Evolutionary conservation across 2,113 vertebrate species (phyloP).

Genomic region (Steatornis caripensis): DNA sequence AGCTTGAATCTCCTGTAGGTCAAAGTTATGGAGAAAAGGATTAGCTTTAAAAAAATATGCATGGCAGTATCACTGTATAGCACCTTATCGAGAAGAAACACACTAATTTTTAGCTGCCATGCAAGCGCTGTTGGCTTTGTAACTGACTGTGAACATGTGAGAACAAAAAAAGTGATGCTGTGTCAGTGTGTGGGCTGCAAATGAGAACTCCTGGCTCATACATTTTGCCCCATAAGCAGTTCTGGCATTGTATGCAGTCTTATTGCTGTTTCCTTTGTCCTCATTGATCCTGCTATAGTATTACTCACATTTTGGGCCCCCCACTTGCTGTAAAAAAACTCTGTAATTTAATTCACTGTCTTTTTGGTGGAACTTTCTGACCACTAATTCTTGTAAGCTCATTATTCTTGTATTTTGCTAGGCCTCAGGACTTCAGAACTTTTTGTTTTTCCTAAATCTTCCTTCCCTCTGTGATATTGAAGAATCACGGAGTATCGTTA

Average conservation of each 20-base stretch:
- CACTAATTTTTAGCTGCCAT: conserved; percentile 14
- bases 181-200: conserved; percentile 61
- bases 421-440: not conserved
- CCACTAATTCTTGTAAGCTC: not conserved
- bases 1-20: not conserved
- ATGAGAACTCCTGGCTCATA: conserved; percentile 54
- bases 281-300: conserved; percentile 49
- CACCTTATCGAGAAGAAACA: not conserved
- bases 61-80: not conserved
- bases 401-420: not conserved
- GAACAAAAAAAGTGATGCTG: conserved; percentile 61
- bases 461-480: not conserved
- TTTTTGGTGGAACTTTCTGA: conserved; percentile 29
- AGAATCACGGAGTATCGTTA: not conserved
- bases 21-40: not conserved
- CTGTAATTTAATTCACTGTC: not conserved
- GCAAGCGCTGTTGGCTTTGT: conserved; percentile 25
- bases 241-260: conserved; percentile 56
- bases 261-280: conserved; percentile 54
- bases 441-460: not conserved
- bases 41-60: not conserved
- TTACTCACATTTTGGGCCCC: conserved; percentile 38
- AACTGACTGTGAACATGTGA: conserved; percentile 45
- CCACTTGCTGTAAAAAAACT: not conserved
- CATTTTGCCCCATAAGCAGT: conserved; percentile 63